These are phyloP conservation scores for Podilymbus podiceps DNA, from an alignment of 2,113 vertebrate genomes.

Conservation along the genomic window DNA sequence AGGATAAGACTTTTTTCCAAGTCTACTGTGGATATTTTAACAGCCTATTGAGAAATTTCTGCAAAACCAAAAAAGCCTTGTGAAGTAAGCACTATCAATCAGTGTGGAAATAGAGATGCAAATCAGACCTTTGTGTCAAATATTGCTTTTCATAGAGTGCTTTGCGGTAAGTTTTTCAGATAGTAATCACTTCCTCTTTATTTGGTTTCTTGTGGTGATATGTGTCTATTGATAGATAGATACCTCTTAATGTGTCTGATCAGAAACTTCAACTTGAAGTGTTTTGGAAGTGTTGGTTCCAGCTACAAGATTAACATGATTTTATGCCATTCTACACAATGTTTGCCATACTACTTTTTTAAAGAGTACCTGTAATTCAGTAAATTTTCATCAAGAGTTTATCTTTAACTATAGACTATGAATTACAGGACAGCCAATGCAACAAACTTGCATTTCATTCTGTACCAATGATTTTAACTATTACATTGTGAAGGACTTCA, in stretches of 20 bases:
- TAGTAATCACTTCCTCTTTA: neutral
- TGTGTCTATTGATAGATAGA: neutral
- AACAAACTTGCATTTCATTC: neutral
- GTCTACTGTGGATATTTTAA: neutral
- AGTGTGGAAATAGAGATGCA: neutral
- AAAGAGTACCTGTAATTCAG: neutral
- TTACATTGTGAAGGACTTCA: neutral
- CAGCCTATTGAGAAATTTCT: neutral
- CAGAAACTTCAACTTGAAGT: neutral
- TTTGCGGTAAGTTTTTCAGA: neutral
- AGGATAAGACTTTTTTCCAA: neutral
- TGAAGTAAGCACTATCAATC: neutral
- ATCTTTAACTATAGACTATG: neutral
- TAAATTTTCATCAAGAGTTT: neutral
- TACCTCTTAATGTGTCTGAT: neutral
- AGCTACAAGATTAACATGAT: neutral
- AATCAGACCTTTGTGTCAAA: neutral
- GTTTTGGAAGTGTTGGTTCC: neutral
- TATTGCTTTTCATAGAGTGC: neutral
- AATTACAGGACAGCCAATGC: neutral
- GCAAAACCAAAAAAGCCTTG: neutral
- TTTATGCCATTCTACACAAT: neutral
- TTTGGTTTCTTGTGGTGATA: neutral
- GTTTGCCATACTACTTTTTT: neutral
- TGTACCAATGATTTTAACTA: neutral